Evolutionary conservation across 2,888 invertebrate species (phyloP).

Genomic region (Stenodera caucasica): DNA sequence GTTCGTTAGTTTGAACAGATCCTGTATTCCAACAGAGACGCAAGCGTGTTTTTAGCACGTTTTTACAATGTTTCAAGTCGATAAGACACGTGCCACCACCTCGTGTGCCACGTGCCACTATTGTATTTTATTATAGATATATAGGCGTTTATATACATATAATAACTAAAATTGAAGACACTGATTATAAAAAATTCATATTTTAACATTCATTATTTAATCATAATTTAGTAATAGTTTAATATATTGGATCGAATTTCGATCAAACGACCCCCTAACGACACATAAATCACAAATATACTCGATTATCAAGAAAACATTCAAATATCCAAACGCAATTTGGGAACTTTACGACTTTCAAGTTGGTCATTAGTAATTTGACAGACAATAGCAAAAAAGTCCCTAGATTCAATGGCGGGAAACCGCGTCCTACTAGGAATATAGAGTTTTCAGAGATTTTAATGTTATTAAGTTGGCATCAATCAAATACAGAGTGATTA

Average conservation of each 20-base stretch:
- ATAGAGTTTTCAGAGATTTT: too few relatives aligned
- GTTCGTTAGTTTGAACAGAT: constrained; percentile 52
- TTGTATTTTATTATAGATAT: constrained; percentile 34
- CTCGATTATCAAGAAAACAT: too few relatives aligned
- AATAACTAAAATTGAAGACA: constrained; percentile 39
- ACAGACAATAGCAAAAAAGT: too few relatives aligned
- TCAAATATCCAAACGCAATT: too few relatives aligned
- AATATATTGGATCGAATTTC: not conserved
- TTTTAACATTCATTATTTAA: constrained; percentile 46
- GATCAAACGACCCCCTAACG: not conserved
- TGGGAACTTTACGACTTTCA: too few relatives aligned
- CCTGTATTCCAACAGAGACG: constrained; percentile 32
- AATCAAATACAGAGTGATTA: too few relatives aligned
- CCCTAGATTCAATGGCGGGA: too few relatives aligned
- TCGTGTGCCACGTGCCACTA: constrained; percentile 36
- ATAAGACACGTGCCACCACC: constrained; percentile 30
- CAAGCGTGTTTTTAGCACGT: constrained; percentile 44
- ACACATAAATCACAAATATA: too few relatives aligned
- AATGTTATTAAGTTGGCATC: too few relatives aligned
- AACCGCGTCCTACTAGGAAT: too few relatives aligned
- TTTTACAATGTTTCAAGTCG: constrained; percentile 40
- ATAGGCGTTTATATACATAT: constrained; percentile 39
- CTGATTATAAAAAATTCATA: constrained; percentile 44
- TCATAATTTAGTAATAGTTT: constrained; percentile 23
- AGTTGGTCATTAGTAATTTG: too few relatives aligned